A percentile compares a stretch with the other conserved stretches of the same genome.
Evolutionary conservation across 2,888 invertebrate species (phyloP).

Genomic region (Microplitis manilae): DNA sequence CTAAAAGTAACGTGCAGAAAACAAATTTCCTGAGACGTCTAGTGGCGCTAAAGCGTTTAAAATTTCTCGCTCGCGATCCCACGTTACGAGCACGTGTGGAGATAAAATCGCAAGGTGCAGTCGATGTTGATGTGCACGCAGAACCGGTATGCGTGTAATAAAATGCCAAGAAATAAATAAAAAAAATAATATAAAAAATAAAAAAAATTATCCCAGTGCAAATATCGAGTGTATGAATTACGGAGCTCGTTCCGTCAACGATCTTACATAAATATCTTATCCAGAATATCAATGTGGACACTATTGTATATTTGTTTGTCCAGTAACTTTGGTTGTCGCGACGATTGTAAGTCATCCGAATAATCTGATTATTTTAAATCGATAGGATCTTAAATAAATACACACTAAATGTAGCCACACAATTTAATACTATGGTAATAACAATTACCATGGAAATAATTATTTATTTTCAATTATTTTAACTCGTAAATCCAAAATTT

Average conservation of each 20-base stretch:
- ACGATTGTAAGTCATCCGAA: background rate
- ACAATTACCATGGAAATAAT: background rate
- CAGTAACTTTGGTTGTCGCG: background rate
- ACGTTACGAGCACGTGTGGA: slow-evolving; percentile 1
- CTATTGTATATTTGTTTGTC: background rate
- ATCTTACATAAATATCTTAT: background rate
- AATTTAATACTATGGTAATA: background rate
- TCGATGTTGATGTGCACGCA: background rate
- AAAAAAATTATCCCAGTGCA: background rate
- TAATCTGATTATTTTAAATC: background rate
- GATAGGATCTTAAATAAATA: background rate
- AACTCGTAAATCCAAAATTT: slow-evolving; percentile 31
- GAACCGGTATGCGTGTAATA: too few relatives aligned
- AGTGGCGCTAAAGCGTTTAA: too few relatives aligned
- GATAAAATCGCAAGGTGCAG: background rate
- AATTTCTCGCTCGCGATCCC: background rate
- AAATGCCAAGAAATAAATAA: background rate
- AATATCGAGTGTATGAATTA: background rate
- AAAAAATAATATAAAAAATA: background rate
- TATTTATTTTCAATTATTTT: background rate
- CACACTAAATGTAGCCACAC: background rate
- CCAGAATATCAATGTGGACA: background rate
- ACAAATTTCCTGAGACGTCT: background rate
- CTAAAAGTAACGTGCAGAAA: background rate
- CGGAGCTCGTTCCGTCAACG: background rate